Percentiles rank a stretch among this genome's conserved stretches.
These are phyloP conservation scores for Cecropterus lyciades DNA, from an alignment of 1,140 invertebrate genomes.

Conservation along the genomic window DNA sequence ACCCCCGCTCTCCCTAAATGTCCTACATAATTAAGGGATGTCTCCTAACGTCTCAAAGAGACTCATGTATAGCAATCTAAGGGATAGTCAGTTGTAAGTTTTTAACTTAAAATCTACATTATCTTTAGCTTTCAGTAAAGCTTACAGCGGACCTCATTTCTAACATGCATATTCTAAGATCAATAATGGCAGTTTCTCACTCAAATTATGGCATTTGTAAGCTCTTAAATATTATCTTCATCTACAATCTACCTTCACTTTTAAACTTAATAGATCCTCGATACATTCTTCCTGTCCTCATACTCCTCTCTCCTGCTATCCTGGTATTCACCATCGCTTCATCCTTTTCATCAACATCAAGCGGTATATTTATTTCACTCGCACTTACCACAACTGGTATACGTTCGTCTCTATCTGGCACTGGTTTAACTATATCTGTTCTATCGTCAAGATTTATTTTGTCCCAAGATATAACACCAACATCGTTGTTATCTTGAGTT, in stretches of 20 bases:
- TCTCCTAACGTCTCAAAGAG: too few species aligned
- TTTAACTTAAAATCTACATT: too few species aligned
- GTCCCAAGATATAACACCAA: slow-evolving; percentile 24
- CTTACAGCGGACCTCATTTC: not conserved
- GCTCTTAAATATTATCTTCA: too few species aligned
- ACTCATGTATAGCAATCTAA: too few species aligned
- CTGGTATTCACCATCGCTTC: slow-evolving; percentile 35
- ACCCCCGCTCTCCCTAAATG: too few species aligned
- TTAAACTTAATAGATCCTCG: slow-evolving; percentile 41
- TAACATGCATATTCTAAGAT: not conserved
- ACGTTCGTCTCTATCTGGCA: slow-evolving; percentile 1
- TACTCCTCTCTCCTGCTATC: slow-evolving; percentile 44
- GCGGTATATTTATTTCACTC: slow-evolving; percentile 20
- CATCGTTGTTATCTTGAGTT: slow-evolving; percentile 28
- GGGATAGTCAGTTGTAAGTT: too few species aligned
- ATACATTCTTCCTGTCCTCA: slow-evolving; percentile 45
- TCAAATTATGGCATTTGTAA: not conserved
- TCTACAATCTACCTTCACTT: slow-evolving; percentile 7
- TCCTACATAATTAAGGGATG: too few species aligned
- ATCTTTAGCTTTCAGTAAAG: too few species aligned
- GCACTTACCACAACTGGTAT: slow-evolving; percentile 9
- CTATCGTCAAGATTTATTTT: slow-evolving; percentile 32
- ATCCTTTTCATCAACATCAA: slow-evolving; percentile 29
- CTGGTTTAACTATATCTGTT: not conserved
- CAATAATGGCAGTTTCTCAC: slow-evolving; percentile 13